Base-by-base conservation (phyloP, 2,888 invertebrate genomes). In the Meiosimyza decipiens region DNA sequence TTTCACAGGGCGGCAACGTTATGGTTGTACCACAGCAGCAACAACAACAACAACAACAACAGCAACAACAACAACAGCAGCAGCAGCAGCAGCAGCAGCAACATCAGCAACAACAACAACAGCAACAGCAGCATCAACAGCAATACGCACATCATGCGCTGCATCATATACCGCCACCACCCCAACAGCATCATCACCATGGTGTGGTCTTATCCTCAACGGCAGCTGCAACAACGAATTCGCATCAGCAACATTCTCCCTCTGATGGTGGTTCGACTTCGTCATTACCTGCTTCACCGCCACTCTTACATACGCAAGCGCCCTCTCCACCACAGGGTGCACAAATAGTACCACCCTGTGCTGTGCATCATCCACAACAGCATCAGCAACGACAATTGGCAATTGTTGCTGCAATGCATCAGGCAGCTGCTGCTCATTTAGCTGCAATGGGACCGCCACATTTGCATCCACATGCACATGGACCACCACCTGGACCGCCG, bases 301-400 rank as follows among this genome's bases (percentile, higher is more conserved):
- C 86, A 62, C 78, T 85, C 75, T 75, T 85, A 73, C 86, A 85
- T 40, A 40, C 40, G 73, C 18, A 50, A 74, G 79, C 84, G 68
- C 77, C 82, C 60, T 79, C 83, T 57, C 83, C 85, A 68, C 84
- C 84, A 33, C 85, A 83, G 73, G 83, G 83, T 55, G 84, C 84
- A 40, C 84, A 85, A 75, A 77, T 86, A 70, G 84, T 85, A 73
- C 84, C 84, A 71, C 84, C 65, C n/a, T 86, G 86, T 76, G 86
- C 82, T 7, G 76, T 82, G 6, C 82, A 82, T 73, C 82, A 82
- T 77, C 81, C 81, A 67, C 82, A 81, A 62, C 82, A 82, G 68
- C 85, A 85, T 77, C 85, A 85, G 75, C 84, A 84, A 55, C 84
- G 84, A 73, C 85, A 85, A 79, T 76, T 85, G 77, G 85, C 85